These are phyloP conservation scores for Megalops cyprinoides DNA, from an alignment of 2,797 vertebrate species.

Conservation along the genomic window DNA sequence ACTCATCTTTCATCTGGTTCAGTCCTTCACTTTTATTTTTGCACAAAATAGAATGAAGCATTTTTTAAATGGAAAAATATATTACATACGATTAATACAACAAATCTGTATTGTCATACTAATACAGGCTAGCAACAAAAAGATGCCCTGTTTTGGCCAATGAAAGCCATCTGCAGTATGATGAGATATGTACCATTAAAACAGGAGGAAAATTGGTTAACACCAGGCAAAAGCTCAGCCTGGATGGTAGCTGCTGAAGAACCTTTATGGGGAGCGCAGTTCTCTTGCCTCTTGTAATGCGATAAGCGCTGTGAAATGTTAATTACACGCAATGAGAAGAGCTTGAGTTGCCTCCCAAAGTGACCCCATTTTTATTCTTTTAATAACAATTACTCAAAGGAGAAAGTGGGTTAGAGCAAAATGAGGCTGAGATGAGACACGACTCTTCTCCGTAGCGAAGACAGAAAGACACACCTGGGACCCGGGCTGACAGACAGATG, in stretches of 20 bases:
- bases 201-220: too few species aligned
- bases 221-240: neutral
- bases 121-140: too few species aligned
- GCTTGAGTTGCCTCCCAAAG: slow-evolving; percentile 63
- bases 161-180: too few species aligned
- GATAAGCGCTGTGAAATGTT: slow-evolving; percentile 72
- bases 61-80: too few species aligned
- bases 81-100: too few species aligned
- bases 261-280: neutral
- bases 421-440: slow-evolving; percentile 56
- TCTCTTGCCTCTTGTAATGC: slow-evolving; percentile 65
- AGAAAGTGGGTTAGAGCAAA: slow-evolving; percentile 69
- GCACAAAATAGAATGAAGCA: too few species aligned
- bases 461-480: neutral
- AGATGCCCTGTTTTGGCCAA: too few species aligned
- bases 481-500: slow-evolving; percentile 77
- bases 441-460: too few species aligned
- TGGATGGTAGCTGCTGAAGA: neutral
- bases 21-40: too few species aligned
- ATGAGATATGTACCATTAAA: too few species aligned
- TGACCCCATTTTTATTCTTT: slow-evolving; percentile 72
- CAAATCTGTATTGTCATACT: too few species aligned
- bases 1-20: too few species aligned
- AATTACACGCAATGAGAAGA: slow-evolving; percentile 67
- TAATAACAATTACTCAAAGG: slow-evolving; percentile 69